phyloP scores from a whole-genome alignment of 2,113 vertebrate genomes.

The Psettodes erumei region DNA sequence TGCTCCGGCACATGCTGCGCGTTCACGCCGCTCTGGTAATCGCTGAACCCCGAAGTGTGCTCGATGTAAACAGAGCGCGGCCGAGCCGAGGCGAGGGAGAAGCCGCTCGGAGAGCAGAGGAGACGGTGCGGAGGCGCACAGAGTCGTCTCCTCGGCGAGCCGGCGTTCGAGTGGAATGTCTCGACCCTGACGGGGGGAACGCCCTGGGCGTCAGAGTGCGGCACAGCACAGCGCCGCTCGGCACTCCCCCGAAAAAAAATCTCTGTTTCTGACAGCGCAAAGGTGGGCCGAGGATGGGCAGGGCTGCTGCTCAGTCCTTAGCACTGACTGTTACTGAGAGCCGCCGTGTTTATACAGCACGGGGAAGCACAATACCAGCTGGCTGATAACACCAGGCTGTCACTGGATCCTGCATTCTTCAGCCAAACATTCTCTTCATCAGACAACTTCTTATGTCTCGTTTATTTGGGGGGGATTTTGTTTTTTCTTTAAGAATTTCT shows the following conservation, averaged over 20 bases:
- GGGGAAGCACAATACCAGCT: constrained; percentile 76
- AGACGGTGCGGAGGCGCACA: constrained; percentile 33
- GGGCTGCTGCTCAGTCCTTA: constrained; percentile 76
- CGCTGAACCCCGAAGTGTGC: constrained; percentile 58
- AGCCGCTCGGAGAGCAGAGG: constrained; percentile 35
- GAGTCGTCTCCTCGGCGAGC: constrained; percentile 51
- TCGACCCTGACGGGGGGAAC: constrained; percentile 66
- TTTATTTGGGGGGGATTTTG: neutral
- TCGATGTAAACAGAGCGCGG: constrained; percentile 61
- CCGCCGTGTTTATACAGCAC: constrained; percentile 83
- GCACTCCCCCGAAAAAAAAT: constrained; percentile 73
- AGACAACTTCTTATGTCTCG: constrained; percentile 36
- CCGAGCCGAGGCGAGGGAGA: constrained; percentile 45
- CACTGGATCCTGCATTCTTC: constrained; percentile 49
- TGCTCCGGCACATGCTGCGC: constrained; percentile 29
- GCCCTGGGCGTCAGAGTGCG: constrained; percentile 57
- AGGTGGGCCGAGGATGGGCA: constrained; percentile 74
- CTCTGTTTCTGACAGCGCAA: constrained; percentile 73
- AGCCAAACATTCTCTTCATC: constrained; percentile 38
- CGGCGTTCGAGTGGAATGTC: constrained; percentile 67
- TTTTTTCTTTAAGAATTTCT: neutral
- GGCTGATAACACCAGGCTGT: constrained; percentile 81
- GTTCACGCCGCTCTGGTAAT: constrained; percentile 57
- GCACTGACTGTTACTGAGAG: constrained; percentile 87
- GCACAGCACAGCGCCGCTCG: constrained; percentile 53